Conservation (phyloP, 2,888 invertebrate species). For the Oxystoma pomonae region DNA sequence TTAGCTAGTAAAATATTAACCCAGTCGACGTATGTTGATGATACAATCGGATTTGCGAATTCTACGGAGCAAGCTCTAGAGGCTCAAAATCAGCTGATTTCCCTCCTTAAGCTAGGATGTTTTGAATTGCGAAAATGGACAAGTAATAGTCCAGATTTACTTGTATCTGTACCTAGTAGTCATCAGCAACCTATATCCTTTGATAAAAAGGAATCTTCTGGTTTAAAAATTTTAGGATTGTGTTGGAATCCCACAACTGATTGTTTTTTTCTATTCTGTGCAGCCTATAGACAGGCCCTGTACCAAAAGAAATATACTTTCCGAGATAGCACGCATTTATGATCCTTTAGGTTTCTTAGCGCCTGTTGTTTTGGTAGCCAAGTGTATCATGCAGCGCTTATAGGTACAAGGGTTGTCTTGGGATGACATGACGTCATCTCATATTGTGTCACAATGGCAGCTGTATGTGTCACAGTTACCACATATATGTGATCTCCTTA, state of each 20-base stretch:
- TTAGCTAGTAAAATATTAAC: too few relatives aligned
- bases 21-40: too few relatives aligned
- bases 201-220: neutral
- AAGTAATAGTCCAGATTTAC: neutral
- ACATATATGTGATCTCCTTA: neutral
- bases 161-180: neutral
- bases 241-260: neutral
- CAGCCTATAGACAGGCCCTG: neutral
- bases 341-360: neutral
- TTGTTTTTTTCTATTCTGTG: neutral
- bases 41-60: too few relatives aligned
- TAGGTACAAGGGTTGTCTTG: neutral
- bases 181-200: neutral
- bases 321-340: neutral
- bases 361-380: neutral
- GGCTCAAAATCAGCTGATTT: too few relatives aligned
- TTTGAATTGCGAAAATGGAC: conserved; percentile 1
- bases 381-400: neutral
- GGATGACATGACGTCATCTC: neutral
- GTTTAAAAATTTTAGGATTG: neutral
- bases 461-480: neutral
- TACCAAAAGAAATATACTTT: conserved; percentile 3
- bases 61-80: too few relatives aligned
- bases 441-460: neutral
- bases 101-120: neutral